These are phyloP conservation scores for Magallana angulata DNA, from an alignment of 1,140 invertebrate genomes.

Conservation along the genomic window DNA sequence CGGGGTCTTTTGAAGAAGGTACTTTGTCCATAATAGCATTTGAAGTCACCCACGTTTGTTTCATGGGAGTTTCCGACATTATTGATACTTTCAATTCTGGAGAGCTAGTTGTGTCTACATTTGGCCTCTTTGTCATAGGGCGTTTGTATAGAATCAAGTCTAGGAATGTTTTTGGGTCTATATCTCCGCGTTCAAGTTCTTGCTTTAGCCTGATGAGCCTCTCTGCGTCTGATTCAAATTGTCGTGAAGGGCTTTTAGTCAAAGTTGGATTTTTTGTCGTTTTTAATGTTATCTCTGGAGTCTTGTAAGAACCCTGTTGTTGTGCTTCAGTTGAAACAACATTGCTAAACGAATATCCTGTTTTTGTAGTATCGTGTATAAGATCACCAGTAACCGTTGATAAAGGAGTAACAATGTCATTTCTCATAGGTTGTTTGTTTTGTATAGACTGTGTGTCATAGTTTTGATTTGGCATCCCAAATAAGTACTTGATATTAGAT, in stretches of 20 bases:
- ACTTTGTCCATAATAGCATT: neutral
- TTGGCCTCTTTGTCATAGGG: conserved; percentile 9
- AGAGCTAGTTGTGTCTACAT: neutral
- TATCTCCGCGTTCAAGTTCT: neutral
- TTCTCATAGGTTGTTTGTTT: neutral
- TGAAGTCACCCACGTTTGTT: neutral
- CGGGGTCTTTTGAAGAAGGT: neutral
- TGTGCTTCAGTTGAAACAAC: neutral
- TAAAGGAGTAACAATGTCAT: neutral
- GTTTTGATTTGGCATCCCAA: neutral
- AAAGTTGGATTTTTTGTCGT: neutral
- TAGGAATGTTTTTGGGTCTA: conserved; percentile 20
- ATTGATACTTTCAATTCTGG: neutral
- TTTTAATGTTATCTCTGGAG: neutral
- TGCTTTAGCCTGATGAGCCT: neutral
- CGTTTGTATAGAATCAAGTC: conserved; percentile 19
- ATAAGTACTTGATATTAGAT: neutral
- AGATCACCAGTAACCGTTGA: neutral
- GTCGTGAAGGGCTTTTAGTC: neutral
- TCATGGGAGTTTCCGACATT: neutral
- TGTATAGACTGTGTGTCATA: neutral
- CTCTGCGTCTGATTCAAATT: neutral
- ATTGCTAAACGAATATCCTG: neutral
- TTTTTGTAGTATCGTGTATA: neutral
- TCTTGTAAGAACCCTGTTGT: neutral